These are phyloP conservation scores for Erebia aethiops DNA, from an alignment of 2,888 invertebrate species.

Conservation along the genomic window DNA sequence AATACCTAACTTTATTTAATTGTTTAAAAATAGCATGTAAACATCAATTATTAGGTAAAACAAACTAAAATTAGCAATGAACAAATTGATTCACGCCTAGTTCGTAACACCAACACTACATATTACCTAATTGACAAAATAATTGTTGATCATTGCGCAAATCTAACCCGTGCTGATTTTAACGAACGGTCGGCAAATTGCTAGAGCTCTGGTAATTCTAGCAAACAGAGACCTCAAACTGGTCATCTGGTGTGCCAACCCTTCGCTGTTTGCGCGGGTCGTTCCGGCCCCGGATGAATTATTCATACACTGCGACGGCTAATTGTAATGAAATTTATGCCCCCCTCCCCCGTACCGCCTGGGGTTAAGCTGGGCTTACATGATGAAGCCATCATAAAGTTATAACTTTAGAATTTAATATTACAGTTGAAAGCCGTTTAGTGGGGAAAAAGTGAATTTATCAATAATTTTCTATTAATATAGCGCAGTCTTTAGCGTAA, in stretches of 20 bases:
- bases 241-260: constrained; percentile 69
- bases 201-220: constrained; percentile 52
- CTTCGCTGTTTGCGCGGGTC: constrained; percentile 73
- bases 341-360: constrained; percentile 50
- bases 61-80: background rate
- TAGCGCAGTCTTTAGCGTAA: no score
- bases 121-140: constrained; percentile 3
- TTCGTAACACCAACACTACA: constrained; percentile 24
- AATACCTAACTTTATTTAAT: no score
- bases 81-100: constrained; percentile 11
- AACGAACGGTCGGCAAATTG: constrained; percentile 67
- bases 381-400: constrained; percentile 30
- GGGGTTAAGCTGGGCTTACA: constrained; percentile 45
- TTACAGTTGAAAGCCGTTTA: no score
- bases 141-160: constrained; percentile 31
- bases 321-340: constrained; percentile 82
- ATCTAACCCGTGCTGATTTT: constrained; percentile 46
- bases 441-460: no score
- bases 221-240: constrained; percentile 59
- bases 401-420: no score
- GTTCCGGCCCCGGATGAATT: constrained; percentile 66
- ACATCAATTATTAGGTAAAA: constrained; percentile 1
- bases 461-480: no score
- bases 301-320: constrained; percentile 75
- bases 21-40: background rate